A percentile compares a stretch with the other conserved stretches of the same genome.
Conservation (phyloP, 2,113 vertebrate genomes). For the Ibidorhyncha struthersii region DNA sequence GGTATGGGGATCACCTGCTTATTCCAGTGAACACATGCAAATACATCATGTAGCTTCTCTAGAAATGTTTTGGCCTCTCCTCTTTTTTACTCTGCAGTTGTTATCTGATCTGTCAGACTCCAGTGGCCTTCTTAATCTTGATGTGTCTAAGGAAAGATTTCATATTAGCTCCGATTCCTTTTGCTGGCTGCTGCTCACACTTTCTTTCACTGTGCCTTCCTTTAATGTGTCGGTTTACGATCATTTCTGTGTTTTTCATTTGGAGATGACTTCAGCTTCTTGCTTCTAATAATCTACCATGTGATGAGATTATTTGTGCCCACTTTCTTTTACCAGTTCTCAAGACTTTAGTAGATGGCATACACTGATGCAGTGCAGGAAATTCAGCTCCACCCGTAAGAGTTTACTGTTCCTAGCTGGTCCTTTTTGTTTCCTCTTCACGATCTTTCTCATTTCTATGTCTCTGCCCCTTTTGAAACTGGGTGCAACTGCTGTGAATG, state of each 20-base stretch:
- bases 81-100: background rate
- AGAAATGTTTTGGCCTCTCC: background rate
- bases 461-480: background rate
- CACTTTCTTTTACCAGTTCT: background rate
- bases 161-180: background rate
- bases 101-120: background rate
- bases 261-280: background rate
- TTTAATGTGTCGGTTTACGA: background rate
- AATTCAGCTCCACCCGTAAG: background rate
- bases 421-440: background rate
- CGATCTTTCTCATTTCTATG: background rate
- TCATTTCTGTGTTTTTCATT: background rate
- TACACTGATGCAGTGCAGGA: background rate
- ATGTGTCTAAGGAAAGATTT: background rate
- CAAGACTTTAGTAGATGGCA: background rate
- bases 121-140: background rate
- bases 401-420: background rate
- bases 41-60: background rate
- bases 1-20: background rate
- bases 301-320: background rate
- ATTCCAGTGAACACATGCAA: background rate
- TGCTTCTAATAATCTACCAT: background rate
- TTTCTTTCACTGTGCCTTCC: background rate
- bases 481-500: background rate
- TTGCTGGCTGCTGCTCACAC: background rate